Evolutionary conservation across 2,797 vertebrate species (phyloP).

Genomic region (Takifugu ocellatus): DNA sequence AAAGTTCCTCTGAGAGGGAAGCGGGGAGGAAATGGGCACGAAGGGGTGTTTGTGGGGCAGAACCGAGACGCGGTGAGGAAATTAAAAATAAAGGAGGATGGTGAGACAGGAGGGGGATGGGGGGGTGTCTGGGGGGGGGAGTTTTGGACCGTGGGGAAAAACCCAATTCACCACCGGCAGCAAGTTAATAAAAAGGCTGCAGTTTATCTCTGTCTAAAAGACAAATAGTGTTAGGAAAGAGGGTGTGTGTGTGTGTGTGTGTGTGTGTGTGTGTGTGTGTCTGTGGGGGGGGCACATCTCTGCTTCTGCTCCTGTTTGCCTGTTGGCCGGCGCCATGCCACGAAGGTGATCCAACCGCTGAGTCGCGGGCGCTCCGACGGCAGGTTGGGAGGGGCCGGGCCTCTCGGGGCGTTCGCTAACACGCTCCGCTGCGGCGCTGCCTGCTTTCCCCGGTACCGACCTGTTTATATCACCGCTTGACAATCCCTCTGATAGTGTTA

Average conservation of each 20-base stretch:
- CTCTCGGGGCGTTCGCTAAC: slow-evolving; percentile 45
- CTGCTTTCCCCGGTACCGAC: slow-evolving; percentile 53
- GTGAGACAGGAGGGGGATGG: slow-evolving; percentile 32
- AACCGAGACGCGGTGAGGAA: slow-evolving; percentile 6
- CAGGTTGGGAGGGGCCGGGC: slow-evolving; percentile 14
- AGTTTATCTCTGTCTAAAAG: slow-evolving; percentile 78
- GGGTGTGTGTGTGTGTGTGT: not conserved
- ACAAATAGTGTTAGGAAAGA: slow-evolving; percentile 68
- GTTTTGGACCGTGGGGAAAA: slow-evolving; percentile 44
- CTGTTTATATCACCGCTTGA: slow-evolving; percentile 55
- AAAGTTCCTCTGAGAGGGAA: slow-evolving; percentile 26
- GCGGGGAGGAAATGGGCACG: slow-evolving; percentile 12
- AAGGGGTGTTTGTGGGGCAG: slow-evolving; percentile 22
- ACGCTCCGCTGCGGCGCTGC: slow-evolving; percentile 11
- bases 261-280: too few relatives aligned
- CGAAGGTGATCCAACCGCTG: slow-evolving; percentile 17
- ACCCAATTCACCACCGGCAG: slow-evolving; percentile 71
- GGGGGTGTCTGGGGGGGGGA: slow-evolving; percentile 49
- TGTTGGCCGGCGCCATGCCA: slow-evolving; percentile 31
- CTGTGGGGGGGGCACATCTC: slow-evolving; percentile 14
- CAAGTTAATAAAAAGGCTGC: slow-evolving; percentile 75
- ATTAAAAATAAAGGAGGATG: not conserved
- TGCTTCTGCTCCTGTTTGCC: slow-evolving; percentile 52
- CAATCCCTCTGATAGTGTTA: slow-evolving; percentile 67
- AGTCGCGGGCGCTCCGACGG: slow-evolving; percentile 10